phyloP scores from a whole-genome alignment of 1,140 invertebrate species.

The Caerostris darwini region DNA sequence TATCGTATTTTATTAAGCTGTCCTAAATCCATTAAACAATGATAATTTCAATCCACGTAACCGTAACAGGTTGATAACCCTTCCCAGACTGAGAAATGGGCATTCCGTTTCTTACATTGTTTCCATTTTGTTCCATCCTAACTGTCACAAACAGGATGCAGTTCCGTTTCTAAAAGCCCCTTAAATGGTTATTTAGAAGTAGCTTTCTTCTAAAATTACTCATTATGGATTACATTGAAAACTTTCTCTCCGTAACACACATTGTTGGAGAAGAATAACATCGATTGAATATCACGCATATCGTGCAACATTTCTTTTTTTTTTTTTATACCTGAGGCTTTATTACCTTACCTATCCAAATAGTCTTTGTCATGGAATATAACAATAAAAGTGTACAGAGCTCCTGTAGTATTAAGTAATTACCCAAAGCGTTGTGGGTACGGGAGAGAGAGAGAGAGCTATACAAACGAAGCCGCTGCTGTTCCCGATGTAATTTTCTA shows the following conservation, averaged over 20 bases:
- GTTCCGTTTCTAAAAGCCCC: too few relatives aligned
- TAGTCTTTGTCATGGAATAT: background rate
- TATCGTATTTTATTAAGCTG: too few relatives aligned
- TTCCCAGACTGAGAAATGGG: too few relatives aligned
- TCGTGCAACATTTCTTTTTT: slow-evolving; percentile 6
- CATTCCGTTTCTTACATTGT: too few relatives aligned
- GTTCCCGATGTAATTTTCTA: background rate
- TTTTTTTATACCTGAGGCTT: background rate
- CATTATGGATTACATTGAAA: too few relatives aligned
- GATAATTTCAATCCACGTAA: too few relatives aligned
- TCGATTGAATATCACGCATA: background rate
- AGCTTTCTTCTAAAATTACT: too few relatives aligned
- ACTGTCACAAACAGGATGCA: too few relatives aligned
- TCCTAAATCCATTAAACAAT: too few relatives aligned
- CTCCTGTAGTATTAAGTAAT: background rate
- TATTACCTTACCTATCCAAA: background rate
- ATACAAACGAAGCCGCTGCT: background rate
- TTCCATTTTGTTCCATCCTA: too few relatives aligned
- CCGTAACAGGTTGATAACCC: too few relatives aligned
- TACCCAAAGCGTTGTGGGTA: background rate
- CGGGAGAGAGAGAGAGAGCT: background rate
- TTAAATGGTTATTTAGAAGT: too few relatives aligned
- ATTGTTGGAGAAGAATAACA: background rate
- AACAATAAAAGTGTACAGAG: background rate
- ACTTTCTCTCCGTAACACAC: background rate